Conservation (phyloP, 2,888 invertebrate genomes). For the Aelia acuminata region DNA sequence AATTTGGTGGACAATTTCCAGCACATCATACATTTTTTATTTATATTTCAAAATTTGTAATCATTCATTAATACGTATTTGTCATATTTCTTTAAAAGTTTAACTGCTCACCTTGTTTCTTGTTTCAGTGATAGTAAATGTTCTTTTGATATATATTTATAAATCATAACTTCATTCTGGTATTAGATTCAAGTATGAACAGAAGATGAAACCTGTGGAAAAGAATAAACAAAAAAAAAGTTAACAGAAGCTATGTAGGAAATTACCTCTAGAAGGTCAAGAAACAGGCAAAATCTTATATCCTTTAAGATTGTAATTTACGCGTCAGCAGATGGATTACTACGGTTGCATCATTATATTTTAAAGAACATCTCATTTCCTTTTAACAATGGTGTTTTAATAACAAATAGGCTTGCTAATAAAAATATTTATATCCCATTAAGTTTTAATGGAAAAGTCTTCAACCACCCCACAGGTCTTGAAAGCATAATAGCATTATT, state of each 20-base stretch:
- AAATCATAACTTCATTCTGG: neutral
- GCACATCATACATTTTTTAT: no score
- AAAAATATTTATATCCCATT: neutral
- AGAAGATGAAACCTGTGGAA: neutral
- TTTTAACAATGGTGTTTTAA: neutral
- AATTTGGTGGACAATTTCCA: no score
- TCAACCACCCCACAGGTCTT: neutral
- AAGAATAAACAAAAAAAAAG: neutral
- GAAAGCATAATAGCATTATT: no score
- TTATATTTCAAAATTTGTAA: no score
- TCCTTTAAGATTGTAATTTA: neutral
- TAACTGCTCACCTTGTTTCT: no score
- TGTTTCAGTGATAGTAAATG: no score
- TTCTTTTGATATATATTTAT: no score
- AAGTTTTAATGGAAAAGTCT: neutral
- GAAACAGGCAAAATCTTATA: neutral
- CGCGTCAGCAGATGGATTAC: neutral
- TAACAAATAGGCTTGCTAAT: neutral
- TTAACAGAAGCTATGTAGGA: neutral
- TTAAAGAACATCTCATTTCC: neutral
- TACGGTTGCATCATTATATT: neutral
- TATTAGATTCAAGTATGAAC: neutral
- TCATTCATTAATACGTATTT: no score
- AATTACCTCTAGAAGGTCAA: neutral
- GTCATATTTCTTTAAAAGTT: no score